A percentile compares a stretch with the other conserved stretches of the same genome.
Conservation (phyloP, 1,140 invertebrate species). For the Eurytemora carolleeae region DNA sequence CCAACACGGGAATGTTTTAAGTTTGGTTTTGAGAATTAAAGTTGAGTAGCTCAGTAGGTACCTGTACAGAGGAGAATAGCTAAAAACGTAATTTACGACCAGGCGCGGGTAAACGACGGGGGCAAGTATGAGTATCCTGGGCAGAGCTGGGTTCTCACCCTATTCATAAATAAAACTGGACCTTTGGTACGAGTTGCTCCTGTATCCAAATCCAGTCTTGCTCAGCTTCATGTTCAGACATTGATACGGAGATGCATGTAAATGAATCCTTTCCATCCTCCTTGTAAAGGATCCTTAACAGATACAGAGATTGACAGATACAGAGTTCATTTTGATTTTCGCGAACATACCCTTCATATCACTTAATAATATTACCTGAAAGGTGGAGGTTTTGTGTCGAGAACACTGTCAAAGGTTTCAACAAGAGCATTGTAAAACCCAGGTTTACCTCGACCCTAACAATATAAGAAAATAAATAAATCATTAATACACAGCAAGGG, state of each 20-base stretch:
- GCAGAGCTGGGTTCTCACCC: too few relatives aligned
- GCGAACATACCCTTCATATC: neutral
- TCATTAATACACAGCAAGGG: too few relatives aligned
- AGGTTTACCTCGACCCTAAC: neutral
- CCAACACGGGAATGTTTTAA: too few relatives aligned
- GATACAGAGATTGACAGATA: neutral
- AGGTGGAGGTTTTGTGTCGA: neutral
- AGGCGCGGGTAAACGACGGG: too few relatives aligned
- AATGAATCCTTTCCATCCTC: neutral
- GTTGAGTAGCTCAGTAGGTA: too few relatives aligned
- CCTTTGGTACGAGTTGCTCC: neutral
- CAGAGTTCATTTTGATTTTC: neutral
- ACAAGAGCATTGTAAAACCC: neutral
- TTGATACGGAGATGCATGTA: neutral
- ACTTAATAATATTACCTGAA: neutral
- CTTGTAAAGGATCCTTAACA: neutral
- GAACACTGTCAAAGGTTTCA: neutral
- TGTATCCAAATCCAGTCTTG: neutral
- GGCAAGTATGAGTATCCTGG: too few relatives aligned
- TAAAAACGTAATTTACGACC: too few relatives aligned
- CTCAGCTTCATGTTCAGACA: neutral
- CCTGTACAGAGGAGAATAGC: too few relatives aligned
- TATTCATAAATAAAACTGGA: too few relatives aligned
- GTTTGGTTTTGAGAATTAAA: too few relatives aligned
- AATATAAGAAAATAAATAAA: too few relatives aligned